Conservation (phyloP, 1,140 invertebrate species). For the Metopolophium dirhodum region DNA sequence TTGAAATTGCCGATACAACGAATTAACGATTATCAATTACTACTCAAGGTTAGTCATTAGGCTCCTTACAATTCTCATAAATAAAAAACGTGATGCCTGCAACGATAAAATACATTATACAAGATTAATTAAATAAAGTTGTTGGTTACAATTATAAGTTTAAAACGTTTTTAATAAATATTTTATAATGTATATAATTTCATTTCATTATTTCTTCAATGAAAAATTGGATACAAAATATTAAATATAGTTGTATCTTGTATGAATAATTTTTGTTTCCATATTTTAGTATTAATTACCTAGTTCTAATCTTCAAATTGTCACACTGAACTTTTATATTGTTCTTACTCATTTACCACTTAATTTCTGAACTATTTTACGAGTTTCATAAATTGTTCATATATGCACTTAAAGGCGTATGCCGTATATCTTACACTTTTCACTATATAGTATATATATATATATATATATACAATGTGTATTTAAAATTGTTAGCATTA, state of each 20-base stretch:
- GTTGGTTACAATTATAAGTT: neutral
- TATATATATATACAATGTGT: no score
- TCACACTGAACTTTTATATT: neutral
- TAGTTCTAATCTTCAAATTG: neutral
- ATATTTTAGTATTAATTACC: neutral
- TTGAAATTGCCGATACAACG: constrained; percentile 92
- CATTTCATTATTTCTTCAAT: neutral
- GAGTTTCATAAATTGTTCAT: neutral
- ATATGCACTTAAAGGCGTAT: neutral
- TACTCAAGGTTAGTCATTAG: constrained; percentile 76
- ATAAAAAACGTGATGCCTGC: no score
- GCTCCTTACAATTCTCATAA: neutral
- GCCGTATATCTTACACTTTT: no score
- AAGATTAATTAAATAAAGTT: neutral
- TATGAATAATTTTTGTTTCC: neutral
- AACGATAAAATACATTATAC: neutral
- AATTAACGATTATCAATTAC: constrained; percentile 95
- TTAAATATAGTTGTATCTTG: neutral
- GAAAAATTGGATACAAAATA: neutral
- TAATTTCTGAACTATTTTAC: neutral
- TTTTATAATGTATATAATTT: neutral
- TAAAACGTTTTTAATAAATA: neutral
- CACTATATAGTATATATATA: no score
- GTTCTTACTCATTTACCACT: neutral
- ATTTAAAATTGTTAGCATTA: neutral